Evolutionary conservation across 2,888 invertebrate genomes (phyloP), one percentile per base, ranked within the genome.

Genomic region (Leptopilina myrica): DNA sequence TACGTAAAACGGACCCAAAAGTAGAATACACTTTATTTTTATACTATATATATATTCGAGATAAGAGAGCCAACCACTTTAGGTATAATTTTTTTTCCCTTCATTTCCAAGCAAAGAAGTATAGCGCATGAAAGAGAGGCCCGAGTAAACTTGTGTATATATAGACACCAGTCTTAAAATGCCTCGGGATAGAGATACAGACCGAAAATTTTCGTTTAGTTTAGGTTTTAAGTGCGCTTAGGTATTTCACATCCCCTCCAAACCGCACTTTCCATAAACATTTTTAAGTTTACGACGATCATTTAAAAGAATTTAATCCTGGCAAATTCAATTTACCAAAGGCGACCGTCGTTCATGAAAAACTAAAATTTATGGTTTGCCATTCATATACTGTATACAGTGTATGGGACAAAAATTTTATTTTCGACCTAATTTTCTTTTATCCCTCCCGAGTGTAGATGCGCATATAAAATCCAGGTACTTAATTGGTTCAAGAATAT

Each of bases 201-300:
- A 53, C 33, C 33, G 56, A 53, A 33, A 56, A 73, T 73, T 73
- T 73, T 56, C 56, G 73, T 73, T 73, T 40, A 73, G 56, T 56
- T 73, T 73, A 73, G 56, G 56, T 73, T 73, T 49, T 73, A 73
- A 56, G 53, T 73, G 73, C 53, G 73, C 53, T 73, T 73, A 73
- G 56, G 73, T 53, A 73, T 49, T 77, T 7, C 53, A 15, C 77
- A 53, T 15, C 33, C 66, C 78, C 20, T 40, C 78, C 9, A 64
- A 43, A 65, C 59, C 73, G 26, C 77, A 14, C 79, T 81, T 80
- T 79, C 83, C 81, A 67, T 82, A 82, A 84, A 85, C 82, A 85
- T 83, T 56, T 73, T 84, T 86, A 85, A 87, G 88, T 90, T 90
- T 88, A 90, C 83, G 88, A 88, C 85, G 81, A 86, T 88, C 85